Conservation (phyloP, 1,140 invertebrate genomes). For the Rhopalosiphum maidis region DNA sequence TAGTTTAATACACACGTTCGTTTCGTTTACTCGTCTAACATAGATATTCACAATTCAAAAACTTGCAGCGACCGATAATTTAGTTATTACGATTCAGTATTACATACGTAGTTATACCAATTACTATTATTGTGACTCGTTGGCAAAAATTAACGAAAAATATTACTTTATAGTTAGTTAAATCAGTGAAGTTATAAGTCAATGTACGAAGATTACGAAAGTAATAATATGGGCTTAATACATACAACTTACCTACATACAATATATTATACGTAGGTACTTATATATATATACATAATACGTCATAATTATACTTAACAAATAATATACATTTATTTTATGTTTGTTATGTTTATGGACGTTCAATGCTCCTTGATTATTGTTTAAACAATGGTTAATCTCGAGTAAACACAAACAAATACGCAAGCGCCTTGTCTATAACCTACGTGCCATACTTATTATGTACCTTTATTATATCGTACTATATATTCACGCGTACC, state of each 20-base stretch:
- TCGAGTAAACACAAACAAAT: not conserved
- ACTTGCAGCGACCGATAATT: not conserved
- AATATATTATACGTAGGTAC: not conserved
- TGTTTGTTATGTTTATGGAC: not conserved
- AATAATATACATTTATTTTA: not conserved
- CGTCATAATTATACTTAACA: not conserved
- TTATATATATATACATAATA: not conserved
- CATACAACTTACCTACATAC: not conserved
- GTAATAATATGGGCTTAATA: not conserved
- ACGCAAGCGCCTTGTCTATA: not conserved
- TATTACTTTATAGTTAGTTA: not conserved
- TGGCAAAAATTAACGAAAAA: not conserved
- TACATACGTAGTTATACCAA: not conserved
- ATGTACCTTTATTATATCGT: not conserved
- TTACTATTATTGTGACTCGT: not conserved
- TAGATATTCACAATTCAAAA: not conserved
- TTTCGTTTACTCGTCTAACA: not conserved
- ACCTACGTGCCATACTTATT: not conserved
- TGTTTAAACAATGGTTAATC: not conserved
- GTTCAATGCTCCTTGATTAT: not conserved
- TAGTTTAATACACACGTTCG: not conserved
- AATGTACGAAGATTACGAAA: not conserved
- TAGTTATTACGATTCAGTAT: not conserved
- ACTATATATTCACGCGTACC: not conserved
- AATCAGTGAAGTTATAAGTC: not conserved